A percentile compares a stretch with the other conserved stretches of the same genome.
Evolutionary conservation across 2,113 vertebrate genomes (phyloP).

Genomic region (Gobio gobio): DNA sequence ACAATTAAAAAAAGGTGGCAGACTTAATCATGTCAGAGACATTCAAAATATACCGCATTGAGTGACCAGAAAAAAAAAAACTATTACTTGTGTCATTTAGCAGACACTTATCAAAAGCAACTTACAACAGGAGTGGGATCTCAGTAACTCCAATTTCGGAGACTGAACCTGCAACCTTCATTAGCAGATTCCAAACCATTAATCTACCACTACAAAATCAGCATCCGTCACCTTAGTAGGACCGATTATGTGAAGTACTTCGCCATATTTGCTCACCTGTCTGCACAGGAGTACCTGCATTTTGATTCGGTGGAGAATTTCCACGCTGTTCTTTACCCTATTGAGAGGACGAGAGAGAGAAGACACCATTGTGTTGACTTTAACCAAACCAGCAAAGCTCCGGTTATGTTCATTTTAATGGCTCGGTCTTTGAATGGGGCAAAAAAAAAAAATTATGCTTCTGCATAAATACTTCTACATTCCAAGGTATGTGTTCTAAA

Average conservation of each 20-base stretch:
- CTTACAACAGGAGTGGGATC: slow-evolving; percentile 9
- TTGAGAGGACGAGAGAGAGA: slow-evolving; percentile 37
- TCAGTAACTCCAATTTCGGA: slow-evolving; percentile 7
- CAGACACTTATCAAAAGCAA: background rate
- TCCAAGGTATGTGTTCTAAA: background rate
- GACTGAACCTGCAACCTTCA: slow-evolving; percentile 16
- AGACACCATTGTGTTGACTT: background rate
- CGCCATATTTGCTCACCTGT: slow-evolving; percentile 78
- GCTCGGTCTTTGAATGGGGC: background rate
- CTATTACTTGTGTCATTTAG: background rate
- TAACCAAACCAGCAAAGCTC: background rate
- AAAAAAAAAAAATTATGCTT: background rate
- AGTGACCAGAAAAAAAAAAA: background rate
- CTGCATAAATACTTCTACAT: background rate
- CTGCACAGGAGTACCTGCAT: slow-evolving; percentile 86
- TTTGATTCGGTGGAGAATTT: slow-evolving; percentile 86
- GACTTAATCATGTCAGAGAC: background rate
- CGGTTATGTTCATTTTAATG: background rate
- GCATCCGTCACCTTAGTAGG: background rate
- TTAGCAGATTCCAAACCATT: background rate
- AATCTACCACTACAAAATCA: background rate
- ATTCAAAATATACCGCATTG: background rate
- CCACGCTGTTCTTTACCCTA: slow-evolving; percentile 90
- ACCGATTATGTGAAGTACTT: background rate
- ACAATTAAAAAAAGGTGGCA: background rate